Conservation (phyloP, 2,888 invertebrate genomes). For the Dione juno region DNA sequence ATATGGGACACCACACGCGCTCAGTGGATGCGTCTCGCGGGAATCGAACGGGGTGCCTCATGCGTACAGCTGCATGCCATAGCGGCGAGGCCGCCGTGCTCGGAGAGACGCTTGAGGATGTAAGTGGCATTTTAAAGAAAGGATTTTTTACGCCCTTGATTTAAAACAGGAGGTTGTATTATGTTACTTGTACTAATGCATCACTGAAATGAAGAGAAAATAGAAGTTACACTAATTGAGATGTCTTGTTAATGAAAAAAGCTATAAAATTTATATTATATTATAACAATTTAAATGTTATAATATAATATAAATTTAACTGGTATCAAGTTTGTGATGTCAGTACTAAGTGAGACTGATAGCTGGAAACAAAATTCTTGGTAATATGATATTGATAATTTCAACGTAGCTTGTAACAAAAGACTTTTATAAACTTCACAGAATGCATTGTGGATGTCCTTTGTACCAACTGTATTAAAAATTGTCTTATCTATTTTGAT, state of each 20-base stretch:
- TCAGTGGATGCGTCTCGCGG: constrained; percentile 88
- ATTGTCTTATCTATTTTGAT: background rate
- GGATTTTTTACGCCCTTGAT: too few species aligned
- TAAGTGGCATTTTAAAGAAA: constrained; percentile 56
- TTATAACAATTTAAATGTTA: too few species aligned
- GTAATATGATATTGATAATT: background rate
- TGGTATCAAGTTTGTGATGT: too few species aligned
- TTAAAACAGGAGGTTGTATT: too few species aligned
- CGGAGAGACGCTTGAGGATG: constrained; percentile 86
- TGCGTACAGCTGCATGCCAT: constrained; percentile 86
- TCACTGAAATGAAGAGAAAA: too few species aligned
- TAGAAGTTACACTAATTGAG: too few species aligned
- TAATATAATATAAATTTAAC: too few species aligned
- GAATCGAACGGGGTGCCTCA: constrained; percentile 87
- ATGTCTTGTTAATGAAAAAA: too few species aligned
- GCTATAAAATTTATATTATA: too few species aligned
- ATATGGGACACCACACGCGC: constrained; percentile 89
- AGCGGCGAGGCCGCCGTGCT: constrained; percentile 80
- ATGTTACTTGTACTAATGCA: too few species aligned
- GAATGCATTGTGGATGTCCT: background rate
- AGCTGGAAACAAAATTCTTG: background rate
- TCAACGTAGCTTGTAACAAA: background rate
- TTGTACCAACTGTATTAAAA: background rate
- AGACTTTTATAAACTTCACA: background rate
- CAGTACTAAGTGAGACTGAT: background rate